phyloP scores from a whole-genome alignment of 2,113 vertebrate genomes.

The Bubo bubo region DNA sequence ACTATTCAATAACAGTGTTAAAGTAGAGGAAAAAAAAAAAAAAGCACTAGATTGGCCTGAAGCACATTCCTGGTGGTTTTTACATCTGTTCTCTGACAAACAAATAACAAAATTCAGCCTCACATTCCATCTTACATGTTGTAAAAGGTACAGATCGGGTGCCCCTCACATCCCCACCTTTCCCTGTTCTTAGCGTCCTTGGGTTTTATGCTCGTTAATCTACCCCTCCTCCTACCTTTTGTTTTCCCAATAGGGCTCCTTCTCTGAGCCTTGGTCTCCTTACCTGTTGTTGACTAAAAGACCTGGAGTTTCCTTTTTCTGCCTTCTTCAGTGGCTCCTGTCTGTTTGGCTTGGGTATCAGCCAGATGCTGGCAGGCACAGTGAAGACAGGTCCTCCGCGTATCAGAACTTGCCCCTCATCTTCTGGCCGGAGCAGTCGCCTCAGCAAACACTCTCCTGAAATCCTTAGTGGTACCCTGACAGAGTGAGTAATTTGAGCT shows the following conservation, averaged over 20 bases:
- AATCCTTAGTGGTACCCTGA: neutral
- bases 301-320: neutral
- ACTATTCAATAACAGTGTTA: neutral
- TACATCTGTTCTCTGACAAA: constrained; percentile 18
- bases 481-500: neutral
- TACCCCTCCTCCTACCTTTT: neutral
- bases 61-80: constrained; percentile 31
- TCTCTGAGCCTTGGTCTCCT: neutral
- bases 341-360: neutral
- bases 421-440: neutral
- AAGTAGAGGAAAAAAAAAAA: neutral
- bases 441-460: neutral
- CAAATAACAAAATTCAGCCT: neutral
- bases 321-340: neutral
- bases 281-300: constrained; percentile 8
- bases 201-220: neutral
- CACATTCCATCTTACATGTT: neutral
- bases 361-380: neutral
- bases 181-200: neutral
- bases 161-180: neutral
- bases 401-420: neutral
- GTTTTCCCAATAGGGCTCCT: neutral
- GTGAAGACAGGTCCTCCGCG: neutral
- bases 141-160: neutral
- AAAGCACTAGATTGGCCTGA: neutral